Conservation (phyloP, 2,113 vertebrate genomes). For the Nicator chloris region DNA sequence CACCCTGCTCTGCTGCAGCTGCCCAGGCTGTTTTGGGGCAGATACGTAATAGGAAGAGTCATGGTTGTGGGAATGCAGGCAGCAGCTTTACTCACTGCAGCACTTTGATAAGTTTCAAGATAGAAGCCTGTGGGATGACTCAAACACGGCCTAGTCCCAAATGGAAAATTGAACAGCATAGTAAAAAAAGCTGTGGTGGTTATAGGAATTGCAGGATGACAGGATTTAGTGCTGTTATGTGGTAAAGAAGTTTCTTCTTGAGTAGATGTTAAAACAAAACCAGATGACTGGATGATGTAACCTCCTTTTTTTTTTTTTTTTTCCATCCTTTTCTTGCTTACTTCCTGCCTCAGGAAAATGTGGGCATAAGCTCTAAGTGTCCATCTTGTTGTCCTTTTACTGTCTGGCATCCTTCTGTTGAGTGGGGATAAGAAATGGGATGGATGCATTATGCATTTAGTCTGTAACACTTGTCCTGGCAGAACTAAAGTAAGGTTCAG, state of each 20-base stretch:
- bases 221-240: slow-evolving; percentile 45
- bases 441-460: neutral
- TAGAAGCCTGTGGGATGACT: slow-evolving; percentile 42
- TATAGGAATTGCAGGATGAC: slow-evolving; percentile 29
- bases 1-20: neutral
- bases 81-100: neutral
- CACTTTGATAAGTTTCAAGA: neutral
- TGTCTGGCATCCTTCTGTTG: neutral
- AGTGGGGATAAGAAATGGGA: neutral
- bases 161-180: slow-evolving; percentile 46
- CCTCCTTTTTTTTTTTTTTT: neutral
- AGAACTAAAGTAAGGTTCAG: neutral
- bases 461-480: neutral
- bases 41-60: neutral
- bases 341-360: slow-evolving; percentile 29
- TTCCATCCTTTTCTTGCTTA: neutral
- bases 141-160: neutral
- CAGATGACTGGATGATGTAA: slow-evolving; percentile 59
- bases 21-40: neutral
- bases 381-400: neutral
- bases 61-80: neutral
- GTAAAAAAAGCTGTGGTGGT: slow-evolving; percentile 20
- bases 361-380: neutral
- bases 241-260: slow-evolving; percentile 53
- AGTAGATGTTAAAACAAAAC: slow-evolving; percentile 51